phyloP scores from a whole-genome alignment of 1,140 invertebrate species.

The Apis mellifera region DNA sequence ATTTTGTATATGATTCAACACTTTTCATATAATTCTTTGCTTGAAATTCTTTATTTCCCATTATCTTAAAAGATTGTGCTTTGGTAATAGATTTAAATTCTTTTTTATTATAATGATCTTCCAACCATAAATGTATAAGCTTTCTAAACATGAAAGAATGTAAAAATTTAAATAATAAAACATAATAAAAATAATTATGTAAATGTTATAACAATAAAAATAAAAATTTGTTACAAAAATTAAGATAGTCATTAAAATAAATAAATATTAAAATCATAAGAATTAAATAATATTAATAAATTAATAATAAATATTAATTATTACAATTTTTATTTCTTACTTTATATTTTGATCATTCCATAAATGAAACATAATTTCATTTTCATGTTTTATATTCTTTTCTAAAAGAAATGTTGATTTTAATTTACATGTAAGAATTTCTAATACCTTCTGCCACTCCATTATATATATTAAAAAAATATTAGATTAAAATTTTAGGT shows the following conservation, averaged over 20 bases:
- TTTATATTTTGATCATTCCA: slow-evolving; percentile 49
- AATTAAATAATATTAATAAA: background rate
- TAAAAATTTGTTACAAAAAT: background rate
- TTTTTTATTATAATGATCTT: slow-evolving; percentile 55
- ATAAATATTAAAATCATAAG: background rate
- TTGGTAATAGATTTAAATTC: slow-evolving; percentile 58
- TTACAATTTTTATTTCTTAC: slow-evolving; percentile 39
- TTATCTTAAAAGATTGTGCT: slow-evolving; percentile 67
- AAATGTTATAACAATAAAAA: slow-evolving; percentile 16
- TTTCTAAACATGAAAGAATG: slow-evolving; percentile 55
- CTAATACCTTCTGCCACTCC: slow-evolving; percentile 58
- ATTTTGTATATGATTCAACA: slow-evolving; percentile 74
- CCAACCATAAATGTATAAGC: slow-evolving; percentile 64
- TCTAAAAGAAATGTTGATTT: background rate
- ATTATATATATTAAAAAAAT: slow-evolving; percentile 30
- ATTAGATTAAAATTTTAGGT: slow-evolving; percentile 22
- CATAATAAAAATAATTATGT: slow-evolving; percentile 1
- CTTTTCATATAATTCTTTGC: slow-evolving; percentile 72
- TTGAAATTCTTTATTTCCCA: slow-evolving; percentile 76
- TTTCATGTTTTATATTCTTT: slow-evolving; percentile 48
- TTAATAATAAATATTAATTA: background rate
- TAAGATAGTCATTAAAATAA: slow-evolving; percentile 3
- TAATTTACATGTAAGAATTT: slow-evolving; percentile 33
- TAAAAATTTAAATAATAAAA: slow-evolving; percentile 11
- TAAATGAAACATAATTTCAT: slow-evolving; percentile 62